Conservation (phyloP, 2,888 invertebrate species). For the Amorpha juglandis region DNA sequence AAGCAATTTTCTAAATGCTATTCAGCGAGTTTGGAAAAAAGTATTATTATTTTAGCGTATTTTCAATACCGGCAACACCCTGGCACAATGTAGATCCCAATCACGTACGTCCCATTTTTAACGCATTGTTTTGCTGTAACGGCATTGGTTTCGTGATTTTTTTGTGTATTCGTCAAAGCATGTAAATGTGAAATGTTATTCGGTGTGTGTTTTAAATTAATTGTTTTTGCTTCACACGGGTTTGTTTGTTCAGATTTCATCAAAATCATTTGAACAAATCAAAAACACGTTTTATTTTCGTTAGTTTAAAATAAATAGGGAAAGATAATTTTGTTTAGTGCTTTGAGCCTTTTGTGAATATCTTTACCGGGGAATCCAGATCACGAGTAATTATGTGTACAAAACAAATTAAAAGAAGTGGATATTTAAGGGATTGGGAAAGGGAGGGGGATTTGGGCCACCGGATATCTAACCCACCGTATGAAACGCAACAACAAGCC, state of each 20-base stretch:
- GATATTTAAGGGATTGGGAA: no score
- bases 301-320: no score
- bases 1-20: conserved; percentile 36
- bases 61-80: conserved; percentile 49
- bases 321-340: no score
- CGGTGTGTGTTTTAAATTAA: conserved; percentile 3
- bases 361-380: no score
- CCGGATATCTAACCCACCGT: no score
- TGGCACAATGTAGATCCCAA: conserved; percentile 57
- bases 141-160: conserved; percentile 34
- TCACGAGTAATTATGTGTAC: no score
- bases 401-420: no score
- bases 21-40: conserved; percentile 42
- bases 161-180: conserved; percentile 34
- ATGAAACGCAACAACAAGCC: no score
- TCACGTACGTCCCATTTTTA: conserved; percentile 41
- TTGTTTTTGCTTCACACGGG: not conserved
- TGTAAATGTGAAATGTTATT: conserved; percentile 3
- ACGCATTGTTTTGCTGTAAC: conserved; percentile 33
- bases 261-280: not conserved
- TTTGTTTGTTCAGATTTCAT: not conserved
- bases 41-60: conserved; percentile 47
- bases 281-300: not conserved
- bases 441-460: no score
- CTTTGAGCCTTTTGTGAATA: no score